Conservation (phyloP, 2,113 vertebrate genomes). For the Petromus typicus region DNA sequence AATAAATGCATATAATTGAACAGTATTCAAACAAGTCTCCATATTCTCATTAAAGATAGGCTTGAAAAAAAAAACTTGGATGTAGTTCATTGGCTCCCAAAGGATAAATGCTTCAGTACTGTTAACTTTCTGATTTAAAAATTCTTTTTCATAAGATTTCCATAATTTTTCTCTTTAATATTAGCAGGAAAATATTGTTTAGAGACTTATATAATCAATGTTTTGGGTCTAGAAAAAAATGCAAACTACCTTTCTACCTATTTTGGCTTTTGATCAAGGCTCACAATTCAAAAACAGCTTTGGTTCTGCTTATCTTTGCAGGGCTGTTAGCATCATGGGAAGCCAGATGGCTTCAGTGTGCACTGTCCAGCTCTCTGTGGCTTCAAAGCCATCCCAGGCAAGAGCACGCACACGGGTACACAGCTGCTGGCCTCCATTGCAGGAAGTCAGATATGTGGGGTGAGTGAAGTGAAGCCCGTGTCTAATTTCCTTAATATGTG, state of each 20-base stretch:
- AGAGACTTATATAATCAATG: not conserved
- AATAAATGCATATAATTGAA: not conserved
- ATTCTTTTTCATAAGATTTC: not conserved
- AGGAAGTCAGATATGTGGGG: not conserved
- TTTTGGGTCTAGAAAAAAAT: not conserved
- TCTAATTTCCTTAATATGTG: slow-evolving; percentile 39
- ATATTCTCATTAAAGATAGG: not conserved
- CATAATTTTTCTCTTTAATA: not conserved
- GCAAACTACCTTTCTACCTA: not conserved
- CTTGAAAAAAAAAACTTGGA: not conserved
- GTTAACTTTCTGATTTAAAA: not conserved
- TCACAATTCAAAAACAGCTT: not conserved
- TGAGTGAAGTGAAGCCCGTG: not conserved
- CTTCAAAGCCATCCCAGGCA: not conserved
- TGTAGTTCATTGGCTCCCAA: not conserved
- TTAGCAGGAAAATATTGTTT: not conserved
- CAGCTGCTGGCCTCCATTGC: not conserved
- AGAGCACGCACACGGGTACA: not conserved
- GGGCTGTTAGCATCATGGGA: not conserved
- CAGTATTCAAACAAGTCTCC: not conserved
- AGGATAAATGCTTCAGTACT: not conserved
- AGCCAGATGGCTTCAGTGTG: not conserved
- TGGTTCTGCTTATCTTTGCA: not conserved
- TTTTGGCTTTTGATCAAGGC: not conserved
- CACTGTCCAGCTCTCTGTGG: not conserved